phyloP scores from a whole-genome alignment of 2,113 vertebrate species.

The Alouatta palliata region DNA sequence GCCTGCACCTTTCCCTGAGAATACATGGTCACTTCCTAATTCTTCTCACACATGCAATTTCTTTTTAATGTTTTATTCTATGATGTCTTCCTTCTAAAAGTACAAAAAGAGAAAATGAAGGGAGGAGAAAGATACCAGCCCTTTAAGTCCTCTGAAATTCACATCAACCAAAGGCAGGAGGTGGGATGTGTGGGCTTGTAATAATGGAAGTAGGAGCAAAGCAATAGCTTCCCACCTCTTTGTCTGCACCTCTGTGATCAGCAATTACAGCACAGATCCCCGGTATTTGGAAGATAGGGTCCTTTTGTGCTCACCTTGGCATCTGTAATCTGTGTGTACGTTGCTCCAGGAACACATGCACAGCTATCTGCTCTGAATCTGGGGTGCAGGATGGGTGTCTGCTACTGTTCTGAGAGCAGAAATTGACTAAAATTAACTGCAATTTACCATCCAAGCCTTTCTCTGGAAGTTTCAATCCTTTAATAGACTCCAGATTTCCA shows the following conservation, averaged over 20 bases:
- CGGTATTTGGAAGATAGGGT: neutral
- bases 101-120: neutral
- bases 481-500: neutral
- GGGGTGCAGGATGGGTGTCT: neutral
- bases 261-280: neutral
- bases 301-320: neutral
- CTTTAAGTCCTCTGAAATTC: neutral
- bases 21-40: neutral
- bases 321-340: neutral
- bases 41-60: neutral
- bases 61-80: neutral
- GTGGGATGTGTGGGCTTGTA: rapidly evolving
- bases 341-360: neutral
- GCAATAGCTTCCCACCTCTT: neutral
- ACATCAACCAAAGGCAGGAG: neutral
- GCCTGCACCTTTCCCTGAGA: neutral
- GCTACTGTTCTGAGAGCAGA: neutral
- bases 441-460: neutral
- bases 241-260: neutral
- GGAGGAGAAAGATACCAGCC: neutral
- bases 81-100: neutral
- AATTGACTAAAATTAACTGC: neutral
- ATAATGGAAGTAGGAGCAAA: neutral
- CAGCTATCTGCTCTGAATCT: neutral
- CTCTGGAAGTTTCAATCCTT: neutral